Percentiles rank a stretch among this genome's conserved stretches.
phyloP scores from a whole-genome alignment of 2,888 invertebrate genomes.

The Dolichomitus sp. region DNA sequence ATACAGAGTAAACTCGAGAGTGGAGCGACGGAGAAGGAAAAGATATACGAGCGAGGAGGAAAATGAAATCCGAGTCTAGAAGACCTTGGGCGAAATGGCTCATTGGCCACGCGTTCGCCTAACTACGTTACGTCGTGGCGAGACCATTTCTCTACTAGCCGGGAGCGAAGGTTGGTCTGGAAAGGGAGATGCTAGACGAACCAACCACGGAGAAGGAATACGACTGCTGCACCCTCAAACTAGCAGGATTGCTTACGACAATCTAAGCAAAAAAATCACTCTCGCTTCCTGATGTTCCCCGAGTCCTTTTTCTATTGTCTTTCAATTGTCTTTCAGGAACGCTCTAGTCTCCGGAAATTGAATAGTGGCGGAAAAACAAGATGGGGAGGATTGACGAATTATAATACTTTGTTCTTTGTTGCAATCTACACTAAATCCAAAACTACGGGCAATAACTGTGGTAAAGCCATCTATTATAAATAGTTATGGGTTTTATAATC shows the following conservation, averaged over 20 bases:
- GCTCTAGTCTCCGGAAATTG: slow-evolving; percentile 81
- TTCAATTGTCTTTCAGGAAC: slow-evolving; percentile 51
- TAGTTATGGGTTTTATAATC: slow-evolving; percentile 46
- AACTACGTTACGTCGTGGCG: slow-evolving; percentile 81
- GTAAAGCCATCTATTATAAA: slow-evolving; percentile 30
- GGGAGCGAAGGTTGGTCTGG: slow-evolving; percentile 48
- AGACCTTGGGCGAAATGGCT: slow-evolving; percentile 81
- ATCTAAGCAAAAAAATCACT: slow-evolving; percentile 68
- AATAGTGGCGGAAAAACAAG: slow-evolving; percentile 81
- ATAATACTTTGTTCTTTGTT: slow-evolving; percentile 74
- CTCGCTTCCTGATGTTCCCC: slow-evolving; percentile 34
- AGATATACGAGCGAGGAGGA: slow-evolving; percentile 44
- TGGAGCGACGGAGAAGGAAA: slow-evolving; percentile 43
- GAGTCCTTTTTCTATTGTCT: slow-evolving; percentile 61
- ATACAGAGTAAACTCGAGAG: slow-evolving; percentile 52
- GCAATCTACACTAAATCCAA: slow-evolving; percentile 32
- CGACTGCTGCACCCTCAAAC: slow-evolving; percentile 57
- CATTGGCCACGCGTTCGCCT: slow-evolving; percentile 82
- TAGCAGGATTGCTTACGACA: slow-evolving; percentile 71
- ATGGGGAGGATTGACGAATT: slow-evolving; percentile 81
- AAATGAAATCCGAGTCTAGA: slow-evolving; percentile 75
- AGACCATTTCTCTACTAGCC: slow-evolving; percentile 77
- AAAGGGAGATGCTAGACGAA: slow-evolving; percentile 18
- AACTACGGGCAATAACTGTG: slow-evolving; percentile 6
- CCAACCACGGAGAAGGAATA: slow-evolving; percentile 39